Evolutionary conservation across 2,113 vertebrate genomes (phyloP).

Genomic region (Chlamydotis undulata): DNA sequence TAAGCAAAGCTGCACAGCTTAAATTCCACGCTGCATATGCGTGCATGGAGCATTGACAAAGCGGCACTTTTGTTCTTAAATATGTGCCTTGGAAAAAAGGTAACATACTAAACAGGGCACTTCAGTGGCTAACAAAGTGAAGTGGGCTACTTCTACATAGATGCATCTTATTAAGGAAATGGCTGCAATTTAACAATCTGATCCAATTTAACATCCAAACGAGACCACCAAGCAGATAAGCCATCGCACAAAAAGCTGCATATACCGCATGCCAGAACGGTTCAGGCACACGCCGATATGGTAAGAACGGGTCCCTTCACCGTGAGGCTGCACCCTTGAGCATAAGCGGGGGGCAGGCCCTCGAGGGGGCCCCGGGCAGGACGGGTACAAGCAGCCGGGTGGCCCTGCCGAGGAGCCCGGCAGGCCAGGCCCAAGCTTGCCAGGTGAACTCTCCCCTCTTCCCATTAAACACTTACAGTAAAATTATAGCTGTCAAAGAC

Average conservation of each 20-base stretch:
- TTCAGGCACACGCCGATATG: fast-evolving
- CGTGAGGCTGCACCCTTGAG: fast-evolving
- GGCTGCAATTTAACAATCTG: not conserved
- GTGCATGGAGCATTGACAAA: not conserved
- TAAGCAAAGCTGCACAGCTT: not conserved
- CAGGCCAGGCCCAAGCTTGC: not conserved
- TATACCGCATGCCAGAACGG: fast-evolving
- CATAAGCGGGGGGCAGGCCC: not conserved
- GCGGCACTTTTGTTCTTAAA: not conserved
- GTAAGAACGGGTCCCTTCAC: not conserved
- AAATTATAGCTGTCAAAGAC: not conserved
- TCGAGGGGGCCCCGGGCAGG: not conserved
- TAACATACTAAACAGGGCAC: not conserved
- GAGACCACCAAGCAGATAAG: fast-evolving
- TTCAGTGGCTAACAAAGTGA: not conserved
- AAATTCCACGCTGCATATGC: not conserved
- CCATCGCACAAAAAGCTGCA: not conserved
- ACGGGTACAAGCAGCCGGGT: not conserved
- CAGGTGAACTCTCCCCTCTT: not conserved
- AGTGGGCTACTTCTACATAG: not conserved
- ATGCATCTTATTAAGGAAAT: not conserved
- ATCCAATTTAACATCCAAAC: not conserved
- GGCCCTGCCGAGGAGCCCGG: fast-evolving
- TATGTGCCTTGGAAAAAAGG: not conserved
- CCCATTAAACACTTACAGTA: not conserved